Base-by-base conservation (phyloP, 2,888 invertebrate genomes). In the Chymomyza amoena region DNA sequence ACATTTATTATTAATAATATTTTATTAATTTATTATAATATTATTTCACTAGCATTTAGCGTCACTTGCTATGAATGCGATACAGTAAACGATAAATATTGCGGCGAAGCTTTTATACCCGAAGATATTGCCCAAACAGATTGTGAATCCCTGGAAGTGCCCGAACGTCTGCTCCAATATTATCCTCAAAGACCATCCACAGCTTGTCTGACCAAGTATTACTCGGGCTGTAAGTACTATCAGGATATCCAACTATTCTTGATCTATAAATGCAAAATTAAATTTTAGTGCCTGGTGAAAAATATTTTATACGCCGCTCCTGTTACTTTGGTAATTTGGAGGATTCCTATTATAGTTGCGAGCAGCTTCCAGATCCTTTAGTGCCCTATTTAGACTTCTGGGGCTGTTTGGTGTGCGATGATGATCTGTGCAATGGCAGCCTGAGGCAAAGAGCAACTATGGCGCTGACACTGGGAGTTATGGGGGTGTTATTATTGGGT, bases 31-130 rank as follows among this genome's bases (percentile, higher is more conserved):
- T 1, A 32, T 32, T 5, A 16, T 64, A 16, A 54, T 16, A n/a
- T 64, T 9, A 32, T 60, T 52, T 6, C 2, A 52, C 15, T 9
- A 85, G 90, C 83, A 45, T 68, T 75, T 52, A 84, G 88, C 61
- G 86, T 91, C 70, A 87, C 75, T 59, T 91, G 91, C 77, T 91
- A 88, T 73, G 89, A 90, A 71, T 91, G 91, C 72, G 91, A 91
- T 76, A 90, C 91, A 16, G 74, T 84, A 57, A 81, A 79, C 70
- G 80, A 90, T 76, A 76, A 77, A 25, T 80, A 83, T 70, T 91
- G 91, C 75, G 88, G 88, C 56, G 83, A 78, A 52, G 72, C 76
- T 57, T 84, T 83, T 68, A 69, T 73, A 16, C 70, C 82, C 20
- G 87, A 89, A 63, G 89, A 86, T 66, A 79, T 89, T 64, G 72